phyloP scores from a whole-genome alignment of 2,888 invertebrate species.

The Carabus problematicus region DNA sequence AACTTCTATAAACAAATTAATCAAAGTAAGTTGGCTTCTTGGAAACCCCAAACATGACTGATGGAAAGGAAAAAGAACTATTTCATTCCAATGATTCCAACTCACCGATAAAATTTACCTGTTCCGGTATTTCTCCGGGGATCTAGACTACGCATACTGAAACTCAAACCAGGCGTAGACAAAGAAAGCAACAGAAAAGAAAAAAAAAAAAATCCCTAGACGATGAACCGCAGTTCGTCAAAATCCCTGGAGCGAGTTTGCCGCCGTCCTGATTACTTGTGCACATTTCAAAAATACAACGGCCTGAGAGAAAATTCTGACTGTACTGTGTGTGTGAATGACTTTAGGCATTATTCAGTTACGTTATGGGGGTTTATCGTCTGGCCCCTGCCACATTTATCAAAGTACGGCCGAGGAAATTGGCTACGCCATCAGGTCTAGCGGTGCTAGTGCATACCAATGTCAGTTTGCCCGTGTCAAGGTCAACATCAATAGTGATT shows the following conservation, averaged over 20 bases:
- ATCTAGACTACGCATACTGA: too few species aligned
- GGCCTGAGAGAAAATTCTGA: not conserved
- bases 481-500: too few species aligned
- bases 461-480: too few species aligned
- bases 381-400: too few species aligned
- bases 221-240: not conserved
- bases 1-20: too few species aligned
- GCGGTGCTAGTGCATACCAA: too few species aligned
- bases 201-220: too few species aligned
- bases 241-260: not conserved
- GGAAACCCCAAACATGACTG: not conserved
- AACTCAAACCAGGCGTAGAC: not conserved
- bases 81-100: not conserved
- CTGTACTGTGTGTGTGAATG: not conserved
- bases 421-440: too few species aligned
- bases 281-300: not conserved
- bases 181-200: not conserved
- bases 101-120: constrained; percentile 3
- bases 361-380: not conserved
- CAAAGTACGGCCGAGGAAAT: too few species aligned
- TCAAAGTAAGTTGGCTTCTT: too few species aligned
- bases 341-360: not conserved
- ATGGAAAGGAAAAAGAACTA: not conserved
- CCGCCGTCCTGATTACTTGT: not conserved
- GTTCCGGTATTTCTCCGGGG: constrained; percentile 1